A percentile compares a stretch with the other conserved stretches of the same genome.
These are phyloP conservation scores for Mythimna lalbum DNA, from an alignment of 2,888 invertebrate genomes.

Conservation along the genomic window DNA sequence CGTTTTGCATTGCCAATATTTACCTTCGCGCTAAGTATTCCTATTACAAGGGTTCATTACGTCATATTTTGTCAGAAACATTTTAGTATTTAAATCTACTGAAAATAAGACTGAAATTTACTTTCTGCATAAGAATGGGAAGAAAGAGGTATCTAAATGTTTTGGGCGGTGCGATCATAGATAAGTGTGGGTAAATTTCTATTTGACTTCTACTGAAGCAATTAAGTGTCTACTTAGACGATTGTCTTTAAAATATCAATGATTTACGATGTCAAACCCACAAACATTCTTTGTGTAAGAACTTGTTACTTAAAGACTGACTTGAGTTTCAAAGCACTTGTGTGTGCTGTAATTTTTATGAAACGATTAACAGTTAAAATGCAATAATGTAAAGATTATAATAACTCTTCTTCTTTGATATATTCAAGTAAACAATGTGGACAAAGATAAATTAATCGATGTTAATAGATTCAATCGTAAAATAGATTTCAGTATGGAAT, in stretches of 20 bases:
- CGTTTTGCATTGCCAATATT: constrained; percentile 27
- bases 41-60: constrained; percentile 23
- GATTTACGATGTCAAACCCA: constrained; percentile 60
- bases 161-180: constrained; percentile 62
- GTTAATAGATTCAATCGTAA: constrained; percentile 68
- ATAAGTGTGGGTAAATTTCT: constrained; percentile 59
- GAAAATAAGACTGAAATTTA: constrained; percentile 66
- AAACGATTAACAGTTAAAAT: constrained; percentile 57
- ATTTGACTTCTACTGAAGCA: constrained; percentile 50
- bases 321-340: constrained; percentile 66
- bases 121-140: constrained; percentile 46
- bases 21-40: constrained; percentile 33
- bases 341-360: constrained; percentile 64
- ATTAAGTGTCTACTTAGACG: constrained; percentile 47
- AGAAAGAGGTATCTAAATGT: constrained; percentile 22
- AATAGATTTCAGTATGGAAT: constrained; percentile 62
- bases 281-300: constrained; percentile 64
- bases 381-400: constrained; percentile 56
- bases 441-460: constrained; percentile 67
- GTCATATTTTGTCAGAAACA: constrained; percentile 31
- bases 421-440: constrained; percentile 57
- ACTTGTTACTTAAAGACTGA: constrained; percentile 76
- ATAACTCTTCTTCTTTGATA: constrained; percentile 61
- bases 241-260: constrained; percentile 54
- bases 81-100: constrained; percentile 53